A percentile compares a stretch with the other conserved stretches of the same genome.
Conservation (phyloP, 2,113 vertebrate genomes). For the Pachypanchax playfairii region DNA sequence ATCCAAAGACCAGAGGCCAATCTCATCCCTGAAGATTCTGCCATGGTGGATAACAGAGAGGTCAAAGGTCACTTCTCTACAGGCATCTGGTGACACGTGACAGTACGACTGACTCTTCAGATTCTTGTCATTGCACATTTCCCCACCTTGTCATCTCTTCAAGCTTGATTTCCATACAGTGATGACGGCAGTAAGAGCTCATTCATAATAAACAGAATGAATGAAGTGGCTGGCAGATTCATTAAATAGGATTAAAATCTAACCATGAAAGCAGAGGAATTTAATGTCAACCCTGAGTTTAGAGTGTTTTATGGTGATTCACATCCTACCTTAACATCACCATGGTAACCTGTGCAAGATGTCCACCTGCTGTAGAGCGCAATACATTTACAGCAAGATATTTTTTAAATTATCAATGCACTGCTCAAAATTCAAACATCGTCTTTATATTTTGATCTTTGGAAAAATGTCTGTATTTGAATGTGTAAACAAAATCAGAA, state of each 20-base stretch:
- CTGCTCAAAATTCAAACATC: no score
- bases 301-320: background rate
- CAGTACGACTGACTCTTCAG: conserved; percentile 19
- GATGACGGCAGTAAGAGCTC: background rate
- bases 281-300: background rate
- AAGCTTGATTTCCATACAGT: conserved; percentile 7
- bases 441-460: no score
- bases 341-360: background rate
- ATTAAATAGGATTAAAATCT: conserved; percentile 5
- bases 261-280: background rate
- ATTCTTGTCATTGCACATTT: background rate
- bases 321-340: background rate
- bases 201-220: background rate
- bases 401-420: no score
- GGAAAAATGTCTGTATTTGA: no score
- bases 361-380: background rate
- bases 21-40: conserved; percentile 36
- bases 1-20: conserved; percentile 46
- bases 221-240: background rate
- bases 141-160: conserved; percentile 8
- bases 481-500: no score
- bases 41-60: conserved; percentile 28
- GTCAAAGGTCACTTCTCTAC: conserved; percentile 44
- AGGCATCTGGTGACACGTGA: conserved; percentile 26
- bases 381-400: background rate